Evolutionary conservation across 2,797 vertebrate genomes (phyloP).

Genomic region (Triplophysa bombifrons): DNA sequence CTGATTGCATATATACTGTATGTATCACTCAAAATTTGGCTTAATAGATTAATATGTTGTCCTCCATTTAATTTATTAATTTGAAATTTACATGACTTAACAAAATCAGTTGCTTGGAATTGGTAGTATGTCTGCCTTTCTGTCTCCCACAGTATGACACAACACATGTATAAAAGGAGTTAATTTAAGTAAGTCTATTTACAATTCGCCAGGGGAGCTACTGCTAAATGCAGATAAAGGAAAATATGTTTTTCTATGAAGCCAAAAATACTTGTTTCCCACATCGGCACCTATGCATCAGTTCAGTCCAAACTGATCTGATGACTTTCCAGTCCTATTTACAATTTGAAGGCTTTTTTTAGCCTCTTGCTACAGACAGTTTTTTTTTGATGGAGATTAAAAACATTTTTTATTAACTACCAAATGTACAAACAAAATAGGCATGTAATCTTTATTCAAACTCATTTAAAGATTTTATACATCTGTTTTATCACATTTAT

Average conservation of each 20-base stretch:
- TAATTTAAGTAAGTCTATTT: background rate
- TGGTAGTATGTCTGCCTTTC: background rate
- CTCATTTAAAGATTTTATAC: too few relatives aligned
- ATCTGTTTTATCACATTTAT: too few relatives aligned
- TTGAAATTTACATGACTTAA: background rate
- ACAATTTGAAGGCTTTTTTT: conserved; percentile 17
- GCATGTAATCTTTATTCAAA: too few relatives aligned
- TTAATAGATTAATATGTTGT: background rate
- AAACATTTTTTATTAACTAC: too few relatives aligned
- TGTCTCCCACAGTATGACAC: background rate
- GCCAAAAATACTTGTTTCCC: background rate
- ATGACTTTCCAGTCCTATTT: background rate
- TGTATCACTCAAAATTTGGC: too few relatives aligned
- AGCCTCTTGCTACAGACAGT: background rate
- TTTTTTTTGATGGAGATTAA: too few relatives aligned
- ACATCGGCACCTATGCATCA: conserved; percentile 2
- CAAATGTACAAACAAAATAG: too few relatives aligned
- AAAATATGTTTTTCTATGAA: background rate
- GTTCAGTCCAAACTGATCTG: background rate
- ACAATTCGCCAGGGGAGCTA: background rate
- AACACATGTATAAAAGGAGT: background rate
- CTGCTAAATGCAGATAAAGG: conserved; percentile 8
- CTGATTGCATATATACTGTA: too few relatives aligned
- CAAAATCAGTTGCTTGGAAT: background rate
- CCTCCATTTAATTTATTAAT: background rate